Evolutionary conservation across 1,140 invertebrate species (phyloP), one percentile per base, ranked within the genome.

Genomic region (Portunus trituberculatus): DNA sequence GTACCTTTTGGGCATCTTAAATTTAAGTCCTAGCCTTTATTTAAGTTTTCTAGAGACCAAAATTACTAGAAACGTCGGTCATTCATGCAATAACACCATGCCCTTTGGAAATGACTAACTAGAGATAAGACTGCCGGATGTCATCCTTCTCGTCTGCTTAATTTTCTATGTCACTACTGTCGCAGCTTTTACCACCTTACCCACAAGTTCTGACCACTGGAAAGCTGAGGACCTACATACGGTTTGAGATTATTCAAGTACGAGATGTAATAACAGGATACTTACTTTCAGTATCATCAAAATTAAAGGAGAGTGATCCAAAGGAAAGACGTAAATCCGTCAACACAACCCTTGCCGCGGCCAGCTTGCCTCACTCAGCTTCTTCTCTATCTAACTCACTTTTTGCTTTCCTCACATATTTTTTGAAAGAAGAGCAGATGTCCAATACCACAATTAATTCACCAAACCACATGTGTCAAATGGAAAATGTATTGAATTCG

Each of bases 221-320:
- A 25, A n/a, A 76, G 12, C 12, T 0, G 52, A 59, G 16, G 52
- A 59, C 52, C 16, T 59, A 0, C 2, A 2, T 59, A 14, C 1
- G 12, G 8, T 59, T 12, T 59, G 16, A 14, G 16, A 12, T 1
- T 59, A 59, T 59, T 20, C 52, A 12, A 59, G 16, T 20, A 59
- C 52, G 52, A 59, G 10, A 59, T 59, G 52, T 59, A 59, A 59
- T 12, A 20, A 20, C 0, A 59, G 52, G 52, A 59, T 67, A 93
- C 92, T 87, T 87, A 31, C 92, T 86, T 87, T 88, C 4, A 88
- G 46, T 84, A 93, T 93, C 84, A 93, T 88, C 29, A 12, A 93
- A 87, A 88, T 59, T 59, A 46, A 84, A 88, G 46, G 31, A 32
- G 83, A 31, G 45, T 45, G 46, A 93, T n/a, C 59, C 91, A 92